A percentile compares a stretch with the other conserved stretches of the same genome.
Evolutionary conservation across 2,113 vertebrate species (phyloP).

Genomic region (Atrichornis clamosus): DNA sequence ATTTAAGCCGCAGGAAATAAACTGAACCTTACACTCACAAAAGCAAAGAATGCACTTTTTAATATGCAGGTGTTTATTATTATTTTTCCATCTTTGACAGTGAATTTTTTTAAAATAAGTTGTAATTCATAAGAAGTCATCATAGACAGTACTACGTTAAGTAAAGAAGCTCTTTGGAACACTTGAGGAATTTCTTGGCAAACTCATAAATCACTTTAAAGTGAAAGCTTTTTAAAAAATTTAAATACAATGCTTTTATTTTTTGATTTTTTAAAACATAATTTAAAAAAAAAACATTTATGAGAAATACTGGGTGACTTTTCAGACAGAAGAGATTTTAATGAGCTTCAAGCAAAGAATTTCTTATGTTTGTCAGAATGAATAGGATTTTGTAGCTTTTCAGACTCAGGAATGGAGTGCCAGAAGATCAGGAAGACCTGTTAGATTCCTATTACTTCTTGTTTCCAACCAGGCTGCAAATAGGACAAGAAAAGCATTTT

Average conservation of each 20-base stretch:
- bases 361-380: background rate
- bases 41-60: background rate
- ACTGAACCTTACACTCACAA: background rate
- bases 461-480: background rate
- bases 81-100: slow-evolving; percentile 18
- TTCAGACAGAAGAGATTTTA: background rate
- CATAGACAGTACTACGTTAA: background rate
- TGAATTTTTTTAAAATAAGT: background rate
- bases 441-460: background rate
- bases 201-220: slow-evolving; percentile 21
- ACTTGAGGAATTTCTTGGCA: background rate
- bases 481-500: background rate
- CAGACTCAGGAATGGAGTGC: background rate
- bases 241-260: background rate
- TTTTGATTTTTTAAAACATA: background rate
- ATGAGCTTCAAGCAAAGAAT: background rate
- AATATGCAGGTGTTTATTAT: slow-evolving; percentile 26
- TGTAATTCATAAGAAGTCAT: background rate
- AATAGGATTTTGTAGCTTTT: background rate
- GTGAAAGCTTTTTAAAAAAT: background rate
- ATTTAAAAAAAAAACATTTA: no score
- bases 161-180: slow-evolving; percentile 9
- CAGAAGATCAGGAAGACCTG: background rate
- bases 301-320: background rate
- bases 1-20: background rate